A percentile compares a stretch with the other conserved stretches of the same genome.
phyloP scores from a whole-genome alignment of 1,140 invertebrate species.

The Heterodera schachtii region DNA sequence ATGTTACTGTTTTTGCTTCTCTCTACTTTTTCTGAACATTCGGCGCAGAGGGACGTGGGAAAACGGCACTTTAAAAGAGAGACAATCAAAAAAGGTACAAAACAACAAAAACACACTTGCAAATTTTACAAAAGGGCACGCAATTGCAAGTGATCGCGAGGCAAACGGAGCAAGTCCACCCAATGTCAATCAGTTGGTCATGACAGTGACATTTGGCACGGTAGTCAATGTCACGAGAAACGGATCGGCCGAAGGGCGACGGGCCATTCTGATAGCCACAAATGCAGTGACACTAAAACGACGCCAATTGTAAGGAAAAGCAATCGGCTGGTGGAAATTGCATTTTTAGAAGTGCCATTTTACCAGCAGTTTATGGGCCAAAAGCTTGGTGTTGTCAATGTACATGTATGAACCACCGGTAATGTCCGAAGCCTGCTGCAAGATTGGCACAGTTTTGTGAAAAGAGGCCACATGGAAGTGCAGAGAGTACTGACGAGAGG shows the following conservation, averaged over 20 bases:
- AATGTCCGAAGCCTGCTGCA: slow-evolving; percentile 49
- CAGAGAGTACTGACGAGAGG: slow-evolving; percentile 39
- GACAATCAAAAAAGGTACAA: not conserved
- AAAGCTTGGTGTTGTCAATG: slow-evolving; percentile 20
- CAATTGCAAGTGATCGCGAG: slow-evolving; percentile 95
- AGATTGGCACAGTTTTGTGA: slow-evolving; percentile 42
- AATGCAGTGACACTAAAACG: slow-evolving; percentile 31
- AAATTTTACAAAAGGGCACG: slow-evolving; percentile 93
- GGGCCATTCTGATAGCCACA: slow-evolving; percentile 15
- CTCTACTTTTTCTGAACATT: not conserved
- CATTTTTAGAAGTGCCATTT: not conserved
- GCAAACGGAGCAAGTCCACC: slow-evolving; percentile 77
- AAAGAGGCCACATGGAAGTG: slow-evolving; percentile 38
- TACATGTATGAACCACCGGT: slow-evolving; percentile 35
- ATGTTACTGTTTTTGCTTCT: not conserved
- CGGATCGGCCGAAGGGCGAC: not conserved
- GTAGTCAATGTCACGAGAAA: slow-evolving; percentile 36
- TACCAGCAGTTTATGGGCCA: slow-evolving; percentile 42
- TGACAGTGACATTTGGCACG: slow-evolving; percentile 46
- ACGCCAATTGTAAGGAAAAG: not conserved
- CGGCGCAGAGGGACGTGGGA: slow-evolving; percentile 19
- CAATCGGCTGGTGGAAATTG: not conserved
- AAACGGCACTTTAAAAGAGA: slow-evolving; percentile 26
- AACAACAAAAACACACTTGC: slow-evolving; percentile 77
- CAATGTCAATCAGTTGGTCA: slow-evolving; percentile 40